Evolutionary conservation across 2,888 invertebrate species (phyloP).

Genomic region (Scrobipalpa costella): DNA sequence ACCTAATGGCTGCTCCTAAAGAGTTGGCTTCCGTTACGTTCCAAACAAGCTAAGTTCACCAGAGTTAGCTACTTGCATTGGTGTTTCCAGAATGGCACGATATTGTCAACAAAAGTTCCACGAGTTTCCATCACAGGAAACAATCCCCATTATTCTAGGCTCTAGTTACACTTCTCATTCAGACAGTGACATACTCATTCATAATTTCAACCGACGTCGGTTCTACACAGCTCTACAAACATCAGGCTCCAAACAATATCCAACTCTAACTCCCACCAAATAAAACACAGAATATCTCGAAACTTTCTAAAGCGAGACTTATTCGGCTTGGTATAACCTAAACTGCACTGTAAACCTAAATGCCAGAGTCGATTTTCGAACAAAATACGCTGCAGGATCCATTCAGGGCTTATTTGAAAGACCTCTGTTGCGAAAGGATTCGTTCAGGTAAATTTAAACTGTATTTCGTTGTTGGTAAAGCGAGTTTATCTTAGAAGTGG

Average conservation of each 20-base stretch:
- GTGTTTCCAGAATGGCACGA: no score
- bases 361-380: conserved; percentile 11
- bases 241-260: conserved; percentile 23
- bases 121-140: no score
- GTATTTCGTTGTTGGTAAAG: not conserved
- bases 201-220: conserved; percentile 36
- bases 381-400: conserved; percentile 31
- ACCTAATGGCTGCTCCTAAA: no score
- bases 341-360: conserved; percentile 13
- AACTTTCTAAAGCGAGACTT: not conserved
- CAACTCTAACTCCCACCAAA: not conserved
- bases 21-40: no score
- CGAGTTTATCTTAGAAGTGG: not conserved
- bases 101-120: not conserved
- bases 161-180: not conserved
- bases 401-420: conserved; percentile 37
- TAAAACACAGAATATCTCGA: not conserved
- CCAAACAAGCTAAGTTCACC: no score
- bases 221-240: conserved; percentile 39
- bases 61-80: no score
- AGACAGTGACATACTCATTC: conserved; percentile 33
- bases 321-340: not conserved
- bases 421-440: conserved; percentile 35
- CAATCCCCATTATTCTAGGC: no score
- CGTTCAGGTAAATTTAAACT: conserved; percentile 18